A percentile compares a stretch with the other conserved stretches of the same genome.
Conservation (phyloP, 2,113 vertebrate genomes). For the Tenebrosternarchus preto region DNA sequence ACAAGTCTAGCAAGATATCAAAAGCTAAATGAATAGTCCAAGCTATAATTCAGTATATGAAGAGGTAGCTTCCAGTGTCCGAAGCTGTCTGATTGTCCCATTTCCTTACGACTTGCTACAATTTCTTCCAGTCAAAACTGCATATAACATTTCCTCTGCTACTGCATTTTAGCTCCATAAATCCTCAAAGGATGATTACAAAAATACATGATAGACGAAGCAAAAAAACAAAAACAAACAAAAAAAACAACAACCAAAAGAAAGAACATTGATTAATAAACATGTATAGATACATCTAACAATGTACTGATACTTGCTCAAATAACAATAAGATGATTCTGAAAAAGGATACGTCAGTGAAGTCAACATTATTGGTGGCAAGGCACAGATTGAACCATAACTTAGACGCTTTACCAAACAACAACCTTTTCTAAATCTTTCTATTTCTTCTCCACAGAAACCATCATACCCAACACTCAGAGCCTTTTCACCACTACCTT, state of each 20-base stretch:
- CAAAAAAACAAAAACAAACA: neutral
- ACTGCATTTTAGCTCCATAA: slow-evolving; percentile 29
- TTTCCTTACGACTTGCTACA: slow-evolving; percentile 44
- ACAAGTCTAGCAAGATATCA: slow-evolving; percentile 16
- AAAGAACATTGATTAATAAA: slow-evolving; percentile 22
- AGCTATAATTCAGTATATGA: slow-evolving; percentile 12
- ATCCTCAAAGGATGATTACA: neutral
- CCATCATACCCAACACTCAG: slow-evolving; percentile 1
- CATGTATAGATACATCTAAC: slow-evolving; percentile 5
- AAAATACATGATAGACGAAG: neutral
- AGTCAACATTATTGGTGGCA: slow-evolving; percentile 22
- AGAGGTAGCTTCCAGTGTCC: slow-evolving; percentile 43
- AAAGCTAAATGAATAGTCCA: slow-evolving; percentile 31
- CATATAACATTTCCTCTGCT: slow-evolving; percentile 46
- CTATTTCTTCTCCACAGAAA: neutral
- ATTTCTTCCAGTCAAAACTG: slow-evolving; percentile 44
- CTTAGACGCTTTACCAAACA: neutral
- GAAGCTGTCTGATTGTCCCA: slow-evolving; percentile 56
- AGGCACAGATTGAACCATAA: slow-evolving; percentile 42
- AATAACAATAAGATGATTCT: slow-evolving; percentile 19
- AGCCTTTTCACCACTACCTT: slow-evolving; percentile 7
- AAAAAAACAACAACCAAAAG: neutral
- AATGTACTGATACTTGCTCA: slow-evolving; percentile 27
- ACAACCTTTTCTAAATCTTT: neutral
- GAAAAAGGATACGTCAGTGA: neutral